A percentile compares a stretch with the other conserved stretches of the same genome.
These are phyloP conservation scores for Heptranchias perlo DNA, from an alignment of 2,113 vertebrate species.

Conservation along the genomic window DNA sequence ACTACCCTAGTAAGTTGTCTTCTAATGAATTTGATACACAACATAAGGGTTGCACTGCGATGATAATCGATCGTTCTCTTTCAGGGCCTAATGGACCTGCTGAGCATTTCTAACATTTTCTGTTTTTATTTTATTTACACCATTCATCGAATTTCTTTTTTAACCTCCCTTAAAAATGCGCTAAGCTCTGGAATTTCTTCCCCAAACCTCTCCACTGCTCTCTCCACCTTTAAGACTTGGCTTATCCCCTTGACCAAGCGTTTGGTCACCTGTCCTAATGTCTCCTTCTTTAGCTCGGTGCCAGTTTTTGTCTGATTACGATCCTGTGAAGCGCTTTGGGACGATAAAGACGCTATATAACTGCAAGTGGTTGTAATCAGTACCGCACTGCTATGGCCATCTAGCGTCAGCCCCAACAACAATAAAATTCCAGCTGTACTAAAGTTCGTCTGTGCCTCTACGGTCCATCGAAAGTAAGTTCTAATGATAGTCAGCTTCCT, in stretches of 20 bases:
- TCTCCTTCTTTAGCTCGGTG: neutral
- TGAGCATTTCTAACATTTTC: neutral
- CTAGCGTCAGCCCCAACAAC: neutral
- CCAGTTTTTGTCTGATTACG: neutral
- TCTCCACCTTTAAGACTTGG: neutral
- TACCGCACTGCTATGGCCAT: neutral
- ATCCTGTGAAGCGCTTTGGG: neutral
- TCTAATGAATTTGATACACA: neutral
- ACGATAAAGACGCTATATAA: neutral
- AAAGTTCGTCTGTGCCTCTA: neutral
- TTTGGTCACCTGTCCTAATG: neutral
- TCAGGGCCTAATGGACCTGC: neutral
- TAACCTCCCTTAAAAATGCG: neutral
- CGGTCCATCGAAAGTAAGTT: neutral
- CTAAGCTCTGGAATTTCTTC: neutral
- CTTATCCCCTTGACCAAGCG: neutral
- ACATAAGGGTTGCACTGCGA: neutral
- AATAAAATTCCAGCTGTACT: neutral
- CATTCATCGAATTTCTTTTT: neutral
- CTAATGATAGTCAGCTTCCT: neutral
- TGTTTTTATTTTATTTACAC: neutral
- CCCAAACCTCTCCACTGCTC: neutral
- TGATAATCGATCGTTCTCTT: neutral
- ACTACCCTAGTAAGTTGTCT: neutral
- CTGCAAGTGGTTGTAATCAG: neutral